Base-by-base conservation (phyloP, 2,888 invertebrate species). In the Leuctra nigra region DNA sequence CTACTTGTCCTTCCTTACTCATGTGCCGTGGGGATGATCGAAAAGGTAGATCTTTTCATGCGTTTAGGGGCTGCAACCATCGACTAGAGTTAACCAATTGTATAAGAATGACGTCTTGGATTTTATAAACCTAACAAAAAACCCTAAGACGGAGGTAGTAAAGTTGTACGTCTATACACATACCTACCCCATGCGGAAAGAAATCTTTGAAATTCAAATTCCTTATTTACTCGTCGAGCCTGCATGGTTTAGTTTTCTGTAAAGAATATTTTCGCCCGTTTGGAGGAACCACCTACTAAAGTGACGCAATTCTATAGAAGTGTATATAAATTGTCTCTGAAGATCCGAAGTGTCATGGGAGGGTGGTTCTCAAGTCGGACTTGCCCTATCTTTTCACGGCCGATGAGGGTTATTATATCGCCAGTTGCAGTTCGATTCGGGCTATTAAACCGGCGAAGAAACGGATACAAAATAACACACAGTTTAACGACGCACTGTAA, bases 71-170 rank as follows among this genome's bases (percentile, higher is more conserved):
- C 35, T 50, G 50, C 20, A 35, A 35, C 50, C 50, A 35, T 35
- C 50, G 33, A 50, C 50, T 50, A n/a, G 22, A 50, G 50, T 50
- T 50, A 50, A 20, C 50, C 50, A 35, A 50, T 50, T 50, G 50
- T 50, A 13, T 35, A 33, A 20, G 50, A 33, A 50, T 50, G 20
- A 20, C 33, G 22, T 35, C 35, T 50, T 50, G 50, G 50, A 33
- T 33, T 44, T 50, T 50, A 50, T 50, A 50, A 50, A 44, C 44
- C 44, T 23, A 16, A 44, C 44, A 44, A 44, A 44, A 44, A 50
- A n/a, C n/a, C n/a, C n/a, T n/a, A n/a, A 33, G 14, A 48, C 20
- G 50, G 50, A 20, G 41, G 35, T 33, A 7, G 47, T 25, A 47
- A n/a, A n/a, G n/a, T n/a, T n/a, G n/a, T n/a, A n/a, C n/a, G 25